Percentiles rank a stretch among this genome's conserved stretches.
These are phyloP conservation scores for Phymorhynchus buccinoides DNA, from an alignment of 1,140 invertebrate genomes.

Conservation along the genomic window DNA sequence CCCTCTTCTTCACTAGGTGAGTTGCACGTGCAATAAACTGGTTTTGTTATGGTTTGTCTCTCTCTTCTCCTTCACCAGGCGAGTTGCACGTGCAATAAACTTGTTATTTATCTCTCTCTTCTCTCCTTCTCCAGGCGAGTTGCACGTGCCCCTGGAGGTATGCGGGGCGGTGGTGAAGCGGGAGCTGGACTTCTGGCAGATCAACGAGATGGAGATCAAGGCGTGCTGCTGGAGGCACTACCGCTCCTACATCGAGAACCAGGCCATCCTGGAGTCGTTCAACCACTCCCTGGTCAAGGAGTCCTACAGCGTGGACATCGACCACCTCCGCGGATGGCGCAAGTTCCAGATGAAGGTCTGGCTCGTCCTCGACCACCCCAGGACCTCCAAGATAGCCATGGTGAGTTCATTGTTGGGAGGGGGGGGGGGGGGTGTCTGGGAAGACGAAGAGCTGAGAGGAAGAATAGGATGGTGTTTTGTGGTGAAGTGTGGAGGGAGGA, in stretches of 20 bases:
- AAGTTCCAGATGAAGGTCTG: constrained; percentile 66
- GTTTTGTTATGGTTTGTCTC: too few relatives aligned
- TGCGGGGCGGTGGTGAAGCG: constrained; percentile 74
- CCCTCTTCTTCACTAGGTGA: too few relatives aligned
- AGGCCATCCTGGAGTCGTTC: constrained; percentile 67
- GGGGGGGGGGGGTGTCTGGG: neutral
- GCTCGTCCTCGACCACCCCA: constrained; percentile 66
- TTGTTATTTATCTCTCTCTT: too few relatives aligned
- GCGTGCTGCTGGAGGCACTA: constrained; percentile 71
- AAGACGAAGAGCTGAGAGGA: too few relatives aligned
- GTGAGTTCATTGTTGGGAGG: constrained; percentile 47
- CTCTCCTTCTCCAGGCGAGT: constrained; percentile 66
- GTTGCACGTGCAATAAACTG: too few relatives aligned
- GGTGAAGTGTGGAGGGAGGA: neutral
- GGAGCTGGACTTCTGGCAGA: constrained; percentile 74
- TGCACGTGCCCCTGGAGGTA: constrained; percentile 74
- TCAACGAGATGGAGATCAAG: constrained; percentile 69
- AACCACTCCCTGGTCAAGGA: constrained; percentile 63
- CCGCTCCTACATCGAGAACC: constrained; percentile 69
- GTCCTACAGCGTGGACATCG: constrained; percentile 55
- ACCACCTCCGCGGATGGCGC: constrained; percentile 61
- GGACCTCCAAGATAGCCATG: constrained; percentile 65
- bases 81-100: too few relatives aligned
- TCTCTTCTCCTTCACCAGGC: too few relatives aligned
- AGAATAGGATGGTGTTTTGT: neutral